Evolutionary conservation across 2,888 invertebrate genomes (phyloP).

Genomic region (Pseudococcus jackbeardsleyi): DNA sequence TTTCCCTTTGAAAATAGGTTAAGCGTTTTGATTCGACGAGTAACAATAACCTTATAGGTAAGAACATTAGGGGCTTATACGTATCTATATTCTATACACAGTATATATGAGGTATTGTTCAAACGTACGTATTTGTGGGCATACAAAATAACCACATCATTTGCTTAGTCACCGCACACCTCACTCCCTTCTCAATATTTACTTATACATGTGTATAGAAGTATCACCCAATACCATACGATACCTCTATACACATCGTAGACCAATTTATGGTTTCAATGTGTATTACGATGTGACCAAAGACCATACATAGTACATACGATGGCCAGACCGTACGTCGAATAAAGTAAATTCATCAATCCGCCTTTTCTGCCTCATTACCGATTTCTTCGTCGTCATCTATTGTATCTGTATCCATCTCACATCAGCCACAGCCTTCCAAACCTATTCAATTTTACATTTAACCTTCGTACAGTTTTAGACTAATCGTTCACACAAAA

Average conservation of each 20-base stretch:
- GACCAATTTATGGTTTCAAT: background rate
- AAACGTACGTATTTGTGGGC: background rate
- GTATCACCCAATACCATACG: background rate
- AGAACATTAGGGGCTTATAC: background rate
- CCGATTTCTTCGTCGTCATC: constrained; percentile 3
- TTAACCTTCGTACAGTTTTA: background rate
- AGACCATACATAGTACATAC: background rate
- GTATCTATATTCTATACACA: background rate
- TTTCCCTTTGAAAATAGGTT: background rate
- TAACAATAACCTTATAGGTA: background rate
- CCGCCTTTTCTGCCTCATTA: constrained; percentile 37
- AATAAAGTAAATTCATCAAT: background rate
- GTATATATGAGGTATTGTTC: background rate
- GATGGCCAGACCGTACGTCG: background rate
- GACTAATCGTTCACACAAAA: background rate
- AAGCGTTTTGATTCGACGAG: background rate
- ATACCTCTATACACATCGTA: background rate
- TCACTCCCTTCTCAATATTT: background rate
- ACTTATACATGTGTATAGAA: no score
- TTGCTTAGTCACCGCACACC: background rate
- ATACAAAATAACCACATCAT: background rate
- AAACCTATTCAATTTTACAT: constrained; percentile 12
- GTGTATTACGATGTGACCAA: background rate
- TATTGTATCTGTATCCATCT: constrained; percentile 2
- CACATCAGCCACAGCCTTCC: background rate